Base-by-base conservation (phyloP, 2,888 invertebrate genomes). In the Drosophila peninsularis region DNA sequence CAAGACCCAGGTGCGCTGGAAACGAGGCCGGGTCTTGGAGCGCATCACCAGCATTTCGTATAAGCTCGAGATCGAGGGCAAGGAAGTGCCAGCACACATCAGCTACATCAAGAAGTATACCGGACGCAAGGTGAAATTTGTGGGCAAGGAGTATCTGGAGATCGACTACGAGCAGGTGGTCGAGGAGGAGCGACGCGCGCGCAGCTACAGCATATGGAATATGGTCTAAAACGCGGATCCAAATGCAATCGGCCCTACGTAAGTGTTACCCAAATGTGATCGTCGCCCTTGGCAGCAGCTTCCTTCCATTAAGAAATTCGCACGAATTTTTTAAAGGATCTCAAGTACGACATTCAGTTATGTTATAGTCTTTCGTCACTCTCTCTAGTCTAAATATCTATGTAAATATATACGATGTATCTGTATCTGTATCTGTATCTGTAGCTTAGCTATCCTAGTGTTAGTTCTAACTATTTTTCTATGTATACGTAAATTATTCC, bases 21-120 rank as follows among this genome's bases (percentile, higher is more conserved):
- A 90, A 24, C 89, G 90, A 54, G 92, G 90, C 1, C 83, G 76
- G 3, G 88, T 92, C 1, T 52, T 91, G 45, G 92, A 92, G 56
- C 89, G 90, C 49, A 92, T 92, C 36, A 92, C 92, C 54, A 91
- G 92, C 74, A 92, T 92, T 74, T 92, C 92, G 4, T 92, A 92
- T 47, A 90, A 90, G 62, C 75, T 92, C 19, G 87, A 92, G 39
- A 88, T 92, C 49, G 91, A 92, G 47, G 92, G 92, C 52, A 91
- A 91, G 53, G 92, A 92, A 58, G 90, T 91, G 39, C 82, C 92
- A 0, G 92, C 92, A 21, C 92, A 92, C 32, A 89, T 92, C 9
- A 92, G 91, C 67, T 92, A 92, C 52, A 91, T 92, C 36, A 92
- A 92, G 70, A 91, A 91, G 62, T 91, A 88, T 55, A 92, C 91